phyloP scores from a whole-genome alignment of 2,113 vertebrate genomes.

The Pseudopipra pipra region DNA sequence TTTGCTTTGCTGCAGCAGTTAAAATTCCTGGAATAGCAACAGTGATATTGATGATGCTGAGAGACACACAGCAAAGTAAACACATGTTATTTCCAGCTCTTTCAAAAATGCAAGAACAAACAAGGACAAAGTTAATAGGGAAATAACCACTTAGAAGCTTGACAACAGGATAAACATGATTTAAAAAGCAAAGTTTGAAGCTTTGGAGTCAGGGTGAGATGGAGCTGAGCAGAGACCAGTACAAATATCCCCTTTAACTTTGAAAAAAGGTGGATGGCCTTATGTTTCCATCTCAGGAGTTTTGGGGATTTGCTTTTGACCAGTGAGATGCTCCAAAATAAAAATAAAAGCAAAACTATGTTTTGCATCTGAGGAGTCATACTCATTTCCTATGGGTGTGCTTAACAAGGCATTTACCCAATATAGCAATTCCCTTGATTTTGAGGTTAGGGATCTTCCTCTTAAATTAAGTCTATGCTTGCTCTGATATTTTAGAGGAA shows the following conservation, averaged over 20 bases:
- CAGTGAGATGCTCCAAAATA: background rate
- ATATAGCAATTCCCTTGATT: background rate
- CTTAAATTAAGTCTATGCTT: background rate
- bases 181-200: slow-evolving; percentile 31
- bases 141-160: slow-evolving; percentile 62
- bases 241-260: background rate
- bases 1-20: slow-evolving; percentile 36
- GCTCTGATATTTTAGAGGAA: background rate
- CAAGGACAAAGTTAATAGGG: slow-evolving; percentile 66
- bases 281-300: background rate
- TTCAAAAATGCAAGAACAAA: slow-evolving; percentile 67
- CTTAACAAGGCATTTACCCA: background rate
- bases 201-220: background rate
- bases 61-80: slow-evolving; percentile 53
- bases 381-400: background rate
- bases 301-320: background rate
- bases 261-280: background rate
- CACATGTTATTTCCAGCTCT: slow-evolving; percentile 64
- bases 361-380: background rate
- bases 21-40: slow-evolving; percentile 64
- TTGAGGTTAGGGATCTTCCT: background rate
- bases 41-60: slow-evolving; percentile 54
- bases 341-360: background rate
- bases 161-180: slow-evolving; percentile 50
- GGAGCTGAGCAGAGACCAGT: background rate